Evolutionary conservation across 1,140 invertebrate genomes (phyloP).

Genomic region (Nasonia vitripennis): DNA sequence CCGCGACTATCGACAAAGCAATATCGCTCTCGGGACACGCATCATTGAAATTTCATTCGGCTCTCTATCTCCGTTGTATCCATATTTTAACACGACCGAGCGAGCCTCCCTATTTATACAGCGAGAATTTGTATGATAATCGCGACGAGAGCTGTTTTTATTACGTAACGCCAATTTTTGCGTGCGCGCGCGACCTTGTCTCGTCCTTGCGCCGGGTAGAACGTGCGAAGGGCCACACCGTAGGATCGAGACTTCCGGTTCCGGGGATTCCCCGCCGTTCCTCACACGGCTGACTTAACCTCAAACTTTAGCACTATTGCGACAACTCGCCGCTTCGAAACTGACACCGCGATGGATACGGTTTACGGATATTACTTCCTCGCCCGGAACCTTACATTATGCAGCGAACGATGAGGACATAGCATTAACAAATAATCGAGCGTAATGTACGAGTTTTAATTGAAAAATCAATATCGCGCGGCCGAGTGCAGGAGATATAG

Average conservation of each 20-base stretch:
- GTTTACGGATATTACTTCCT: too few species aligned
- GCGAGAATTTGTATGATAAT: background rate
- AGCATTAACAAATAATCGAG: background rate
- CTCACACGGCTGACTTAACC: background rate
- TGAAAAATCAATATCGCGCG: slow-evolving; percentile 34
- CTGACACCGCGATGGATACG: too few species aligned
- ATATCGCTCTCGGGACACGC: background rate
- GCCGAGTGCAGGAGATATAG: background rate
- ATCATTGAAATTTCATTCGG: background rate
- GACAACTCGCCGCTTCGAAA: background rate
- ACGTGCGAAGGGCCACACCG: background rate
- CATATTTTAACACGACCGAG: background rate
- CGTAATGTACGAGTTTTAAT: background rate
- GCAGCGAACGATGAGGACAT: background rate
- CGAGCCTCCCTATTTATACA: background rate
- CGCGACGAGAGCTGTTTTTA: background rate
- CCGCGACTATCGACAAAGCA: background rate
- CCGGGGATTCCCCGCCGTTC: background rate
- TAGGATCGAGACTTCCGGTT: background rate
- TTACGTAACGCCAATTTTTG: background rate
- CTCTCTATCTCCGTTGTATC: background rate
- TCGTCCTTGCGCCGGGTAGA: slow-evolving; percentile 10
- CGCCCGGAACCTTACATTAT: background rate
- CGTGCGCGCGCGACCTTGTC: slow-evolving; percentile 8
- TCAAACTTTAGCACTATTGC: background rate